Base-by-base conservation (phyloP, 2,888 invertebrate genomes). In the Macaria notata region DNA sequence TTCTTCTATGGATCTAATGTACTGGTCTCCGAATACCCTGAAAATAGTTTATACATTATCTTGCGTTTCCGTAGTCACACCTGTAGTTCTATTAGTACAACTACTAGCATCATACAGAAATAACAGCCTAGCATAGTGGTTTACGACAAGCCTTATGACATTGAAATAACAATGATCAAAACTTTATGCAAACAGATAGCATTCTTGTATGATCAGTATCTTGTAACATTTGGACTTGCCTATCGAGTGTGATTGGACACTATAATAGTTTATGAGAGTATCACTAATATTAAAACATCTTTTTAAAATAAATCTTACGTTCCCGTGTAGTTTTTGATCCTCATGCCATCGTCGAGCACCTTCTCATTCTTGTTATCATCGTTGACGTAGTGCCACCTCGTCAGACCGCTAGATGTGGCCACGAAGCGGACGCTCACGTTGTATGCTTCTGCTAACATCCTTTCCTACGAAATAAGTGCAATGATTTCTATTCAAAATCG, bases 391-490 rank as follows among this genome's bases (percentile, higher is more conserved):
- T 97, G 95, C 97, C 98, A 98, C 52, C 97, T 92, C 0, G 97
- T 97, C 0, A 98, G 85, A 0, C 98, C 98, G 74, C 97, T 97
- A 81, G 97, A 96, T 0, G 98, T 98, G 0, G 97, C 96, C 31
- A 97, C 95, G 79, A 97, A 98, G 4, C 97, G 92, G 19, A 97
- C 85, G 44, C 94, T 94, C 3, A 95, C 95, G 63, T 95, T 95
- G 72, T 96, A 97, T 45, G 87, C 83, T 52, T 92, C 81, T 3
- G 96, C 94, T 9, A 96, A 74, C 4, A 90, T 79, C 62, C 84
- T 76, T 54, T 94, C 93, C 19, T 58, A 52, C 19, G 19, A 19
- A 19, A 19, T 19, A 19, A 19, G 2, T 19, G 19, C 19, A n/a
- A n/a, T n/a, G n/a, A n/a, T n/a, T n/a, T n/a, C n/a, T n/a, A 51